These are phyloP conservation scores for Porites australiensis DNA, from an alignment of 64 coral and sea anemone species.

Conservation along the genomic window DNA sequence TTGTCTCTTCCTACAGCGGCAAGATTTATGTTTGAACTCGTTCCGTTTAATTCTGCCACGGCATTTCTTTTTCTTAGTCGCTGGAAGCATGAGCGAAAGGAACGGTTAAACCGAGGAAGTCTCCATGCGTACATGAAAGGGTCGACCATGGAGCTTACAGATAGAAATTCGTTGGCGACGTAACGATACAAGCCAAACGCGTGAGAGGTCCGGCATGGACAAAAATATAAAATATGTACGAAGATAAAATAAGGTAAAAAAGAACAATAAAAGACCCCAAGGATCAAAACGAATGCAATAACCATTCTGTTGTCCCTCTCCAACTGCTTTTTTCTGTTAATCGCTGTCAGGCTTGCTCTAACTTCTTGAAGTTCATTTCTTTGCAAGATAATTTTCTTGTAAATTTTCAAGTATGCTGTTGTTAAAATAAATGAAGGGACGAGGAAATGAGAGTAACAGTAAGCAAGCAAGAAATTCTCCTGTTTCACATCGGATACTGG, in stretches of 20 bases:
- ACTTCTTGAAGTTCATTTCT: constrained; percentile 29
- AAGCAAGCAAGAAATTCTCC: constrained; percentile 30
- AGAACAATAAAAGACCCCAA: constrained; percentile 4
- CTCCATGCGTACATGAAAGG: constrained; percentile 44
- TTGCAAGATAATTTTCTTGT: background rate
- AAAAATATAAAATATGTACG: constrained; percentile 26
- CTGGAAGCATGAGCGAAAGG: background rate
- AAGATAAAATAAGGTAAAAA: constrained; percentile 35
- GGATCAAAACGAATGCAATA: background rate
- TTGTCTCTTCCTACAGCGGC: no score
- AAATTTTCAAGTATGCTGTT: constrained; percentile 20
- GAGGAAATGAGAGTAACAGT: constrained; percentile 42
- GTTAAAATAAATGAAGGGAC: constrained; percentile 34
- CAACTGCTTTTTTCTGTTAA: background rate
- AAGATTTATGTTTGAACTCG: background rate
- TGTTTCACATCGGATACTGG: constrained; percentile 10
- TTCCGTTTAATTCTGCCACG: background rate
- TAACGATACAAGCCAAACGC: background rate
- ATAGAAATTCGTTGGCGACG: constrained; percentile 14
- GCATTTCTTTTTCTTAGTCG: background rate
- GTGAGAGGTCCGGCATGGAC: background rate
- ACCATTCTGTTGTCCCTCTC: constrained; percentile 45
- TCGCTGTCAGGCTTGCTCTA: background rate
- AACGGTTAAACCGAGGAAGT: constrained; percentile 18
- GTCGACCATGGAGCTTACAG: constrained; percentile 11